Conservation (phyloP, 1,140 invertebrate genomes). For the Zaprionus ghesquierei region DNA sequence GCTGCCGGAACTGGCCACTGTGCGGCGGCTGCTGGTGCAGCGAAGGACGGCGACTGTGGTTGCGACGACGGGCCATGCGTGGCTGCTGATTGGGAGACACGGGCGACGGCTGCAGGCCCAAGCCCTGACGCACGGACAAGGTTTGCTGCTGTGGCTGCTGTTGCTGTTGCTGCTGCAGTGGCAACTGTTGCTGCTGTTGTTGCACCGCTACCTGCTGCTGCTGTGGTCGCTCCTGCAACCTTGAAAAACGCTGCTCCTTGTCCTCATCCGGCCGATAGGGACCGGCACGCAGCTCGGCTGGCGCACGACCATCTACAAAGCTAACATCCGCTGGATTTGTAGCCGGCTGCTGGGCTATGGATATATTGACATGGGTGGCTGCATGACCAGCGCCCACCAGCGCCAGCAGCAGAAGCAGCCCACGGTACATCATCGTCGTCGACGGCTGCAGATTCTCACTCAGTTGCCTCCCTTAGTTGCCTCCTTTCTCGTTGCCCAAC, state of each 20-base stretch:
- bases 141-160: slow-evolving; percentile 35
- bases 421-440: slow-evolving; percentile 35
- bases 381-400: slow-evolving; percentile 50
- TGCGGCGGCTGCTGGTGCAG: slow-evolving; percentile 60
- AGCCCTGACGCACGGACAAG: slow-evolving; percentile 47
- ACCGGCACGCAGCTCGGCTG: slow-evolving; percentile 66
- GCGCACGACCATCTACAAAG: slow-evolving; percentile 66
- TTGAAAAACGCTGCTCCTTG: slow-evolving; percentile 47
- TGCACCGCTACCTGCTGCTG: not conserved
- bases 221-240: slow-evolving; percentile 51
- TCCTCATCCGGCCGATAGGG: slow-evolving; percentile 28
- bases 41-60: slow-evolving; percentile 49
- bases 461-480: not conserved
- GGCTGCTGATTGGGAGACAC: slow-evolving; percentile 18
- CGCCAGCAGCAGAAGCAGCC: slow-evolving; percentile 51
- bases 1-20: slow-evolving; percentile 66
- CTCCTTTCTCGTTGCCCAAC: too few relatives aligned
- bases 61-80: slow-evolving; percentile 47
- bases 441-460: not conserved
- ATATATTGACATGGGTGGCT: slow-evolving; percentile 74
- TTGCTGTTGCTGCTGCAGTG: slow-evolving; percentile 9
- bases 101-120: slow-evolving; percentile 51
- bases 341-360: slow-evolving; percentile 73
- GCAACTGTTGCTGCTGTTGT: slow-evolving; percentile 13
- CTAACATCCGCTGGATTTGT: slow-evolving; percentile 75